phyloP scores from a whole-genome alignment of 1,140 invertebrate genomes.

The Saxidomus purpurata region DNA sequence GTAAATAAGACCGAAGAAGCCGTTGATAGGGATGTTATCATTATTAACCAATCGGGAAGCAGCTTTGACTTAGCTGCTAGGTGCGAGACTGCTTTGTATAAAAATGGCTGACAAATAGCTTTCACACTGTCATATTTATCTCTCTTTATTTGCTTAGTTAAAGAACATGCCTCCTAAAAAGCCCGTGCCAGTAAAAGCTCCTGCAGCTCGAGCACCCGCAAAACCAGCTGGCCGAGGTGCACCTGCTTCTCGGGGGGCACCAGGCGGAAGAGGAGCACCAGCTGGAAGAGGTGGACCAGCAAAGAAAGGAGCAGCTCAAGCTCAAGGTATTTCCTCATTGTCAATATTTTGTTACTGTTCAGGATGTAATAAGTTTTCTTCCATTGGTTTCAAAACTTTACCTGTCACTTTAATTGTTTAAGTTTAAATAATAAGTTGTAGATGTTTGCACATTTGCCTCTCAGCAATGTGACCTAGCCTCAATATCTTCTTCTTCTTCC shows the following conservation, averaged over 20 bases:
- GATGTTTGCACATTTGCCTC: too few species aligned
- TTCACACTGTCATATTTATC: neutral
- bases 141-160: neutral
- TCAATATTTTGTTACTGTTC: too few species aligned
- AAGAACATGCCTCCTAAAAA: constrained; percentile 68
- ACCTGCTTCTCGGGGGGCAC: constrained; percentile 33
- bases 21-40: too few species aligned
- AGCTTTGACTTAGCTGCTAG: constrained; percentile 9
- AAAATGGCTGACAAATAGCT: constrained; percentile 56
- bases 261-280: constrained; percentile 30
- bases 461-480: too few species aligned
- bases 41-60: neutral
- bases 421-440: too few species aligned
- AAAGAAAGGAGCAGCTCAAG: constrained; percentile 68
- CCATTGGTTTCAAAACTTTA: too few species aligned
- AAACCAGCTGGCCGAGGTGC: constrained; percentile 29
- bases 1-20: too few species aligned
- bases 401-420: too few species aligned
- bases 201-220: constrained; percentile 37
- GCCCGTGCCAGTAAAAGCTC: constrained; percentile 51
- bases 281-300: constrained; percentile 24
- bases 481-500: too few species aligned
- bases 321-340: constrained; percentile 51
- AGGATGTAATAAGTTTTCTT: too few species aligned
- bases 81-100: constrained; percentile 66